phyloP scores from a whole-genome alignment of 1,140 invertebrate genomes.

The Aethina tumida region DNA sequence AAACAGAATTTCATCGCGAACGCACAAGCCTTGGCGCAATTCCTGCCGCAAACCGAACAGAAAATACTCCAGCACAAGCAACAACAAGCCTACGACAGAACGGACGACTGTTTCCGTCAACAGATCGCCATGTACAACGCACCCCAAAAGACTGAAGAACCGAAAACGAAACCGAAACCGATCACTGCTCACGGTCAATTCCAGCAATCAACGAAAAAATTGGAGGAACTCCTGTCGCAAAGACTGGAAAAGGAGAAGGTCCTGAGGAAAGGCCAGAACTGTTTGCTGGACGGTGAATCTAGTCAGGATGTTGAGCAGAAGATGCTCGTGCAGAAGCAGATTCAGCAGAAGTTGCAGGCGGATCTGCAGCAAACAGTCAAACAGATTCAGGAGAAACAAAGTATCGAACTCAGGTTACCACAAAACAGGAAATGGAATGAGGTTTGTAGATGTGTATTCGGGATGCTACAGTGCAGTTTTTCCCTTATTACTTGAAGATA shows the following conservation, averaged over 20 bases:
- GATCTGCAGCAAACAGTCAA: conserved; percentile 36
- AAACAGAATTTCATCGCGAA: conserved; percentile 23
- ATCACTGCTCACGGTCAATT: conserved; percentile 30
- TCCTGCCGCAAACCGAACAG: conserved; percentile 28
- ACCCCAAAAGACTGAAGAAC: conserved; percentile 22
- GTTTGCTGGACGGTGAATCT: conserved; percentile 20
- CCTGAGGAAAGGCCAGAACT: conserved; percentile 19
- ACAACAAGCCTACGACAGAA: conserved; percentile 7
- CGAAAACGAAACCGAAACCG: conserved; percentile 21
- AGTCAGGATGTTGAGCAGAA: conserved; percentile 29
- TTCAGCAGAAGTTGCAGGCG: conserved; percentile 35
- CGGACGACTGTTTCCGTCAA: conserved; percentile 14
- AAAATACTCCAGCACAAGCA: conserved; percentile 21
- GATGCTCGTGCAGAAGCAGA: conserved; percentile 33
- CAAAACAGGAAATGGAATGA: conserved; percentile 35
- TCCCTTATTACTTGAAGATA: too few species aligned
- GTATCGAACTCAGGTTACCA: conserved; percentile 33
- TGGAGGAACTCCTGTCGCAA: conserved; percentile 35
- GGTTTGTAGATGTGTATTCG: conserved; percentile 25
- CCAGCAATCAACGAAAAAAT: conserved; percentile 34
- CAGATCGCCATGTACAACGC: conserved; percentile 20
- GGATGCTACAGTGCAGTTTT: too few species aligned
- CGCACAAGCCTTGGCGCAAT: conserved; percentile 32
- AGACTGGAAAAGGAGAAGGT: conserved; percentile 29
- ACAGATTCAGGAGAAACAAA: conserved; percentile 36